phyloP scores from a whole-genome alignment of 2,888 invertebrate species.

The Trissoscelio sp. region DNA sequence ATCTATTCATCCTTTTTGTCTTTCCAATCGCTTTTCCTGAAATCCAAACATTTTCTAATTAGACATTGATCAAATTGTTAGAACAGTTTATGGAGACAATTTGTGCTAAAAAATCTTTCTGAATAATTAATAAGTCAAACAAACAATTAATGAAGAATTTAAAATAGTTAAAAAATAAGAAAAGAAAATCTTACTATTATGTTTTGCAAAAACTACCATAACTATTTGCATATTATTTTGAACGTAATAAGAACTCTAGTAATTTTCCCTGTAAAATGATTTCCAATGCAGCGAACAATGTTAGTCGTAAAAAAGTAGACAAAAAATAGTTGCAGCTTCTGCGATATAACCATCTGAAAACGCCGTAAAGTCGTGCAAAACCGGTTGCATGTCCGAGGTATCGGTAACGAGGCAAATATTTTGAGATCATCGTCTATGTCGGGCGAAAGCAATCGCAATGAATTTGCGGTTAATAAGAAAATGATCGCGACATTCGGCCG shows the following conservation, averaged over 20 bases:
- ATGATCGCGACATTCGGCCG: slow-evolving; percentile 11
- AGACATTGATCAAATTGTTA: no score
- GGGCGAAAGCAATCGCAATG: slow-evolving; percentile 39
- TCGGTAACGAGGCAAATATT: slow-evolving; percentile 58
- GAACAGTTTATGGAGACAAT: no score
- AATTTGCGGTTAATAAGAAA: slow-evolving; percentile 36
- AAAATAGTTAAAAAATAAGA: not conserved
- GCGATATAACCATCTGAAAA: slow-evolving; percentile 40
- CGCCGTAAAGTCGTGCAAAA: slow-evolving; percentile 52
- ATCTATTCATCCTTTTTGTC: not conserved
- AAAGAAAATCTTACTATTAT: not conserved
- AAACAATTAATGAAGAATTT: no score
- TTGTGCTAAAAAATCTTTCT: no score
- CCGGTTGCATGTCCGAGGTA: slow-evolving; percentile 56
- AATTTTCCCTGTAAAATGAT: slow-evolving; percentile 11
- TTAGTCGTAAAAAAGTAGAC: slow-evolving; percentile 3
- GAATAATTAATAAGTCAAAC: no score
- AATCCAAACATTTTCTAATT: no score
- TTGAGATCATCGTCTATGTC: slow-evolving; percentile 31
- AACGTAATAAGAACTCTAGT: slow-evolving; percentile 5
- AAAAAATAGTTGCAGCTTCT: slow-evolving; percentile 3
- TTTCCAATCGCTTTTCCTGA: no score
- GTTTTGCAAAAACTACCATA: not conserved
- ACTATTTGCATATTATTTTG: not conserved
- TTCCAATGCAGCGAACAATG: slow-evolving; percentile 14